Conservation (phyloP, 2,113 vertebrate genomes). For the Platichthys flesus region DNA sequence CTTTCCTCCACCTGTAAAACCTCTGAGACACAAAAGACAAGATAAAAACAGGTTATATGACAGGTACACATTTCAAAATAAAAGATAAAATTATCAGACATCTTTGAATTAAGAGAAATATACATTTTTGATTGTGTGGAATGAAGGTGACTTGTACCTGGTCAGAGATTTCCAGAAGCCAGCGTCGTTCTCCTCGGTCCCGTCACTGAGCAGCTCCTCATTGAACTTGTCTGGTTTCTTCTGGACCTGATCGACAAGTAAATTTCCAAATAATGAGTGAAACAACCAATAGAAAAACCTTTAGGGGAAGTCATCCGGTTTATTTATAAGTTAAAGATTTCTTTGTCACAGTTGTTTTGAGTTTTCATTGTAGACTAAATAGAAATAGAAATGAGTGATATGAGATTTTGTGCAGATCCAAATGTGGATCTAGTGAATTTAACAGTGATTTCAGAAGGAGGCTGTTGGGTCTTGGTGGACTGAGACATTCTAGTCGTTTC, state of each 20-base stretch:
- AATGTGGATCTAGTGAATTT: too few species aligned
- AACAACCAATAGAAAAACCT: neutral
- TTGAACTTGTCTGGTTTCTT: slow-evolving; percentile 95
- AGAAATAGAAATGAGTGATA: too few species aligned
- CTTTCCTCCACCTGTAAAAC: slow-evolving; percentile 91
- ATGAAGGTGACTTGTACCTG: slow-evolving; percentile 80
- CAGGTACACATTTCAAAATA: neutral
- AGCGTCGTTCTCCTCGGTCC: slow-evolving; percentile 87
- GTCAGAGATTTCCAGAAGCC: slow-evolving; percentile 97
- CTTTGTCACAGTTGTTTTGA: too few species aligned
- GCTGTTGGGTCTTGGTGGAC: too few species aligned
- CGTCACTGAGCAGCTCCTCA: slow-evolving; percentile 95
- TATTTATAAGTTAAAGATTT: neutral
- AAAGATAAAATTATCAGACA: neutral
- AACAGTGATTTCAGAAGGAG: too few species aligned
- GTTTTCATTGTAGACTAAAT: too few species aligned
- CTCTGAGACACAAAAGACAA: slow-evolving; percentile 77
- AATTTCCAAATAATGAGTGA: neutral
- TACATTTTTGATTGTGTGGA: neutral
- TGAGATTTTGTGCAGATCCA: too few species aligned
- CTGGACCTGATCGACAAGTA: slow-evolving; percentile 87
- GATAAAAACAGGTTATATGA: neutral
- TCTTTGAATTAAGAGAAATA: neutral
- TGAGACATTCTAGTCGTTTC: too few species aligned
- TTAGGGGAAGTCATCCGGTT: neutral